These are phyloP conservation scores for Mola mola DNA, from an alignment of 2,113 vertebrate genomes.

Conservation along the genomic window DNA sequence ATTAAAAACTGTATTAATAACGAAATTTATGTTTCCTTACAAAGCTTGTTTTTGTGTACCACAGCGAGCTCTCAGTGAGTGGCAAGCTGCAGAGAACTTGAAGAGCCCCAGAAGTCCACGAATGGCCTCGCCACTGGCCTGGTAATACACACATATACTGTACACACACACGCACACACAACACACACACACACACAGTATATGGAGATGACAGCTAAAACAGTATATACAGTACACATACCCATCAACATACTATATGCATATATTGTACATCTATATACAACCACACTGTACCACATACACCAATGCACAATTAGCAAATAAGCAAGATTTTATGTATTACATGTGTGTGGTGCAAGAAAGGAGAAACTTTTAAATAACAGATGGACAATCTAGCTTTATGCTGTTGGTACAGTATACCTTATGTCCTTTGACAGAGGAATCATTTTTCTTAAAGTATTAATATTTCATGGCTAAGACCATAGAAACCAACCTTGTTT, in stretches of 20 bases:
- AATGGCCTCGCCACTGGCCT: conserved; percentile 89
- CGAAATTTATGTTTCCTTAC: neutral
- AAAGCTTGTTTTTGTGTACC: conserved; percentile 22
- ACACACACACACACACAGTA: neutral
- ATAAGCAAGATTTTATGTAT: conserved; percentile 10
- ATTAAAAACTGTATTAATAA: too few relatives aligned
- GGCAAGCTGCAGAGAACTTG: conserved; percentile 84
- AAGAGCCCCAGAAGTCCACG: conserved; percentile 86
- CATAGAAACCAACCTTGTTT: conserved; percentile 18
- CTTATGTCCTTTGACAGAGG: neutral
- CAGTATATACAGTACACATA: neutral
- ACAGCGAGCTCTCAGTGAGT: conserved; percentile 90
- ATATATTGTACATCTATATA: neutral
- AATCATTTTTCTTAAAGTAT: neutral
- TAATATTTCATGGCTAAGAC: conserved; percentile 1
- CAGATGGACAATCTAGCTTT: conserved; percentile 27
- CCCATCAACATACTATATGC: neutral
- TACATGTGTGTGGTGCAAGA: conserved; percentile 1
- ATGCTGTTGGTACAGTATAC: conserved; percentile 24
- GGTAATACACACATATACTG: conserved; percentile 80
- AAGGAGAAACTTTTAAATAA: conserved; percentile 15
- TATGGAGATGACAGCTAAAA: too few relatives aligned
- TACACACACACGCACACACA: conserved; percentile 2
- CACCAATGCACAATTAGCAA: conserved; percentile 25
- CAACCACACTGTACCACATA: neutral